Base-by-base conservation (phyloP, 2,888 invertebrate species). In the Lycia hirtaria region DNA sequence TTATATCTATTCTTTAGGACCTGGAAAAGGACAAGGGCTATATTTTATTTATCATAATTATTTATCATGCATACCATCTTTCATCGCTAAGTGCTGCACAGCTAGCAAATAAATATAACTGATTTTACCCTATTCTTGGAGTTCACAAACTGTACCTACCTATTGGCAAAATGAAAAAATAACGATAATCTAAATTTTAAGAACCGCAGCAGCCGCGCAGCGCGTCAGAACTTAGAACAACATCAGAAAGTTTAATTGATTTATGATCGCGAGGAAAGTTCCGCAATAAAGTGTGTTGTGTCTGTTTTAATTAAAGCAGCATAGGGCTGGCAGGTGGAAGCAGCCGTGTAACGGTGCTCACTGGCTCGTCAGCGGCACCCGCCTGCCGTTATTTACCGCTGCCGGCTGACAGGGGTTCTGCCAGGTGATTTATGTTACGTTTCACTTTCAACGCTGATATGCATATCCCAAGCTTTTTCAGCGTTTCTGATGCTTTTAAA, bases 401-500 rank as follows among this genome's bases (percentile, higher is more conserved):
- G 68, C 56, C 64, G 60, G 65, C 70, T 83, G 87, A 89, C 88
- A 81, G 79, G 88, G 88, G 88, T 88, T 62, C 72, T 68, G 75
- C 64, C 75, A 75, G 76, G 81, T 88, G 88, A 90, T 89, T 90
- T 88, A 90, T 89, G 84, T 80, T 68, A 80, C 79, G 72, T 83
- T 86, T 84, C 77, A 87, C 81, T 88, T 83, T 81, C 78, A 69
- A 78, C 78, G 74, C 68, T 74, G 75, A 81, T 82, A 75, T 24
- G 20, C 30, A 3, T 76, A 75, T 75, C 68, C 67, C 69, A 65
- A 68, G 68, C 59, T 73, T 73, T 72, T 72, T 64, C 26, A 33
- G 43, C 38, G 38, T 50, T 49, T 53, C 35, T 40, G 56, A 51
- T 56, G 54, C 35, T 30, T 24, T 58, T 45, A 28, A 57, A 60